Conservation (phyloP, 1,140 invertebrate species). For the Leguminivora glycinivorella region DNA sequence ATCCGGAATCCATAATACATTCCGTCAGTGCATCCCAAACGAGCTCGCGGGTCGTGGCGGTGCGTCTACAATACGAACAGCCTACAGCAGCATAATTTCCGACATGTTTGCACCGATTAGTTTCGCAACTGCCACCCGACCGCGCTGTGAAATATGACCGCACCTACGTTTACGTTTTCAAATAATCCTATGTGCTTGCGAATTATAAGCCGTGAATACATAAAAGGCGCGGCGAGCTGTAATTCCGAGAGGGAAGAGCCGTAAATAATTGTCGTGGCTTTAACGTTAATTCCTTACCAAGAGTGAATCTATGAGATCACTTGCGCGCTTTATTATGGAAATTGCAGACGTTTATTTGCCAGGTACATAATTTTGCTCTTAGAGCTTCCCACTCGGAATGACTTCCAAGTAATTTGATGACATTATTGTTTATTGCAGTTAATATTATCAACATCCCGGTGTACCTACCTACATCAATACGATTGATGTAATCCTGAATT, state of each 20-base stretch:
- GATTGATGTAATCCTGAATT: too few species aligned
- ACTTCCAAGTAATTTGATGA: constrained; percentile 1
- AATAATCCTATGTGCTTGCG: constrained; percentile 54
- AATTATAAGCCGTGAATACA: constrained; percentile 69
- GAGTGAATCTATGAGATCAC: constrained; percentile 60
- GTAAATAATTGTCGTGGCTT: constrained; percentile 68
- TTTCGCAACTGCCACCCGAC: constrained; percentile 53
- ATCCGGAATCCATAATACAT: constrained; percentile 47
- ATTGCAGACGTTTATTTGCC: constrained; percentile 13
- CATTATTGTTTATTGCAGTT: background rate
- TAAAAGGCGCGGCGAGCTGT: constrained; percentile 59
- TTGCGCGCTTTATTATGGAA: constrained; percentile 43
- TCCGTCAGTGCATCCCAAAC: constrained; percentile 58
- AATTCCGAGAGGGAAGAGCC: constrained; percentile 56
- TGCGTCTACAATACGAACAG: constrained; percentile 30
- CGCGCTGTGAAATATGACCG: constrained; percentile 58
- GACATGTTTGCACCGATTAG: constrained; percentile 63
- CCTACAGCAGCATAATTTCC: constrained; percentile 57
- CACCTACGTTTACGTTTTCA: constrained; percentile 59
- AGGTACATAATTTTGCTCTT: constrained; percentile 12
- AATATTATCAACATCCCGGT: too few species aligned
- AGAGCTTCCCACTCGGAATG: background rate
- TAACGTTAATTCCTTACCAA: constrained; percentile 60
- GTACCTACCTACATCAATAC: too few species aligned
- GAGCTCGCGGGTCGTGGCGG: constrained; percentile 33